Evolutionary conservation across 2,113 vertebrate genomes (phyloP).

Genomic region (Ramphastos sulfuratus): DNA sequence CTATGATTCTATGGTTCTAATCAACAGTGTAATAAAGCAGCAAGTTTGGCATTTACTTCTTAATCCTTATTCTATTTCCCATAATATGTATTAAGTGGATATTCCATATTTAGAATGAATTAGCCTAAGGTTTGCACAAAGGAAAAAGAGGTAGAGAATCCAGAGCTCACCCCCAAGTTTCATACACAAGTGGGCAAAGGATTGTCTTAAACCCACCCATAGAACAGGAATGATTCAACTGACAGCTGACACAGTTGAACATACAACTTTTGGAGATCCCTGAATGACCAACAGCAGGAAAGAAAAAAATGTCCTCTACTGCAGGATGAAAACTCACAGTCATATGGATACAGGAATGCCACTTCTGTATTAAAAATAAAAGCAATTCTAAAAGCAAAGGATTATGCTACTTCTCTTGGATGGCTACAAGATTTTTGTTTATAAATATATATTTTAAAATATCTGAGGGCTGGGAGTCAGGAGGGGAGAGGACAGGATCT

Average conservation of each 20-base stretch:
- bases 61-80: background rate
- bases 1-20: background rate
- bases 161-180: background rate
- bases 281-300: background rate
- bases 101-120: background rate
- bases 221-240: background rate
- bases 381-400: background rate
- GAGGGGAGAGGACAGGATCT: no score
- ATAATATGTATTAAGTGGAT: fast-evolving
- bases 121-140: background rate
- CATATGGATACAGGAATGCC: background rate
- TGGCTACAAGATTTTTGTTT: background rate
- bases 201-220: background rate
- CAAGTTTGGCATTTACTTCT: background rate
- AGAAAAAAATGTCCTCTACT: background rate
- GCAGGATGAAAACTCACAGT: background rate
- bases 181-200: background rate
- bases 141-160: background rate
- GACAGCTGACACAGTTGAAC: background rate
- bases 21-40: background rate
- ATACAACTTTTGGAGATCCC: background rate
- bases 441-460: no score
- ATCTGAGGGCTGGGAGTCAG: no score
- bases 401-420: background rate
- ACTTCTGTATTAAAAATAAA: background rate